A percentile compares a stretch with the other conserved stretches of the same genome.
Conservation (phyloP, 2,888 invertebrate genomes). For the Vesta saturnalis region DNA sequence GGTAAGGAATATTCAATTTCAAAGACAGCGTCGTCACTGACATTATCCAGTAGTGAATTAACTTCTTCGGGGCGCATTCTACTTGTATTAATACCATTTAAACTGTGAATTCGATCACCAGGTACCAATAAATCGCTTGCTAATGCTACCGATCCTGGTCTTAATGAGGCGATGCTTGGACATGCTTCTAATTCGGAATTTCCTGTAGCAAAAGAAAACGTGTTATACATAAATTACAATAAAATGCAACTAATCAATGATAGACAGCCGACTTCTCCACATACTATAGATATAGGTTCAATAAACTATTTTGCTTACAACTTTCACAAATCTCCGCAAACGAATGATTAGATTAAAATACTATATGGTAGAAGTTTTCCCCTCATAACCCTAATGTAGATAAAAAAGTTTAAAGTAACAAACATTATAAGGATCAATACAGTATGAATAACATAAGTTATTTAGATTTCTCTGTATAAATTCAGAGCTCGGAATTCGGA, state of each 20-base stretch:
- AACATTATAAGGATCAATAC: no score
- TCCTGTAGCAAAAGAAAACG: constrained; percentile 61
- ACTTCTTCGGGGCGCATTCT: constrained; percentile 82
- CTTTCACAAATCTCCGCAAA: no score
- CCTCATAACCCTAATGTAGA: no score
- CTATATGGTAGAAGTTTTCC: no score
- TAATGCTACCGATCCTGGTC: constrained; percentile 76
- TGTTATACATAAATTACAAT: background rate
- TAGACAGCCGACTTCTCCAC: no score
- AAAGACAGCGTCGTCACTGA: constrained; percentile 78
- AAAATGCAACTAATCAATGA: no score
- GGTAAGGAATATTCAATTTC: constrained; percentile 88
- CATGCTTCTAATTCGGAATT: constrained; percentile 74
- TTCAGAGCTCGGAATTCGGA: background rate
- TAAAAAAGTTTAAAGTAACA: no score
- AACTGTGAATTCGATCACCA: constrained; percentile 82
- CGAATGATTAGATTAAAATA: no score
- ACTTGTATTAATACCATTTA: constrained; percentile 83
- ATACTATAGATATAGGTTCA: no score
- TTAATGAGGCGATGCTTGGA: constrained; percentile 74
- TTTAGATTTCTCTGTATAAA: no score
- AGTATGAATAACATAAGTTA: no score
- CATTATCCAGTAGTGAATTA: constrained; percentile 76
- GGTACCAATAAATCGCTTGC: constrained; percentile 81
- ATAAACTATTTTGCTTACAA: no score